Conservation (phyloP, 2,888 invertebrate species). For the Cephus pygmeus region DNA sequence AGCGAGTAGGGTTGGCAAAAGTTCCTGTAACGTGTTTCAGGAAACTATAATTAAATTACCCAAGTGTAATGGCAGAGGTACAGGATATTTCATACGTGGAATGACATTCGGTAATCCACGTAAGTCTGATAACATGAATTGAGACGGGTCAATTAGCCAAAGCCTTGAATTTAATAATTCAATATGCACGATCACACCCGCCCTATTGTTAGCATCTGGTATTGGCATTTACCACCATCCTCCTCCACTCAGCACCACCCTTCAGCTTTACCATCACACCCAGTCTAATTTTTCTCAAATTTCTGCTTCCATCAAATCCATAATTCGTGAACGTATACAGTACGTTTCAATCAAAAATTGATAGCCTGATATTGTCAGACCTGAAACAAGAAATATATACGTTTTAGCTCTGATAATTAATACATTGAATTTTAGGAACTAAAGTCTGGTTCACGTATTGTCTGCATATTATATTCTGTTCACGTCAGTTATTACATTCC, state of each 20-base stretch:
- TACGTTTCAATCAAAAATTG: not conserved
- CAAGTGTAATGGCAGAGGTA: not conserved
- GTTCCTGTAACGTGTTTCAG: not conserved
- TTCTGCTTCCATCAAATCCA: not conserved
- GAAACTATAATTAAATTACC: not conserved
- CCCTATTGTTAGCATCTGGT: not conserved
- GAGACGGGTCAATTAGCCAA: not conserved
- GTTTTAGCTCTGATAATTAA: not conserved
- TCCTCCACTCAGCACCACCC: not conserved
- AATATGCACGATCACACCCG: not conserved
- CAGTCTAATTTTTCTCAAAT: not conserved
- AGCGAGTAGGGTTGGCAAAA: not conserved
- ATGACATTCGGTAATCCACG: not conserved
- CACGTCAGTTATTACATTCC: not conserved
- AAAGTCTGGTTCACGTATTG: not conserved
- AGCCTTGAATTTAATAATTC: constrained; percentile 1
- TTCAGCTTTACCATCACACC: not conserved
- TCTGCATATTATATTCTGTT: not conserved
- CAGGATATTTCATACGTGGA: not conserved
- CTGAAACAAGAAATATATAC: too few species aligned
- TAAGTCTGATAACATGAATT: not conserved
- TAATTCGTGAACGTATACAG: not conserved
- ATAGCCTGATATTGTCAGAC: not conserved
- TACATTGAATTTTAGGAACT: not conserved
- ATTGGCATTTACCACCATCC: not conserved